These are phyloP conservation scores for Poeciliopsis presidionis DNA, from an alignment of 2,797 vertebrate species.

Conservation along the genomic window DNA sequence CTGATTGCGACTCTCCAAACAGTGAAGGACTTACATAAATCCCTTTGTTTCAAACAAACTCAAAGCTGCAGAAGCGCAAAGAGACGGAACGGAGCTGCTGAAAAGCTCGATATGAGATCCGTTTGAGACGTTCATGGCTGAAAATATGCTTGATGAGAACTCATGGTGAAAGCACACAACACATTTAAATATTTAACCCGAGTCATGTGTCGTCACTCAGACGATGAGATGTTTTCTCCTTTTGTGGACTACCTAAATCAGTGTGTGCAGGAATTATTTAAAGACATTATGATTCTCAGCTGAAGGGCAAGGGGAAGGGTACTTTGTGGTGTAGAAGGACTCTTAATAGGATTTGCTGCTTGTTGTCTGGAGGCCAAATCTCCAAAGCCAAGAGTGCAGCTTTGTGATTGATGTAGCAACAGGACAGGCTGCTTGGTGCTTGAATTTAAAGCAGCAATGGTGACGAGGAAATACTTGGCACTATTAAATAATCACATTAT, in stretches of 20 bases:
- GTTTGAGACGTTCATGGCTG: neutral
- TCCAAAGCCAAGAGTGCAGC: constrained; percentile 46
- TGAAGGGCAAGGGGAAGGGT: constrained; percentile 57
- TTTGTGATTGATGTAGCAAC: constrained; percentile 30
- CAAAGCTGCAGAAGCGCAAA: constrained; percentile 24
- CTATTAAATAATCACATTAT: neutral
- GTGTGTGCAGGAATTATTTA: constrained; percentile 1
- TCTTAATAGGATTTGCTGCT: constrained; percentile 71
- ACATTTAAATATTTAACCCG: neutral
- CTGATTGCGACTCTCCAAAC: constrained; percentile 40
- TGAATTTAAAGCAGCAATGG: constrained; percentile 6
- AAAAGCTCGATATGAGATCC: constrained; percentile 7
- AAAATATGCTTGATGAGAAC: constrained; percentile 4
- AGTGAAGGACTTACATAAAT: constrained; percentile 42
- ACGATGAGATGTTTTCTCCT: neutral
- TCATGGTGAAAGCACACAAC: neutral
- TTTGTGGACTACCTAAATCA: constrained; percentile 13
- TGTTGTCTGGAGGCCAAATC: constrained; percentile 51
- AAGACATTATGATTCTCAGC: constrained; percentile 12
- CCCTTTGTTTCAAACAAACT: constrained; percentile 35
- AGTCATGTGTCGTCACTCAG: constrained; percentile 4
- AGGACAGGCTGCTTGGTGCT: constrained; percentile 6
- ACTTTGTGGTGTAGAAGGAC: constrained; percentile 36
- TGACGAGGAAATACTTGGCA: neutral
- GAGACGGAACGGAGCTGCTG: neutral